Evolutionary conservation across 2,888 invertebrate species (phyloP), one percentile per base, ranked within the genome.

Genomic region (Dryomyza anilis): DNA sequence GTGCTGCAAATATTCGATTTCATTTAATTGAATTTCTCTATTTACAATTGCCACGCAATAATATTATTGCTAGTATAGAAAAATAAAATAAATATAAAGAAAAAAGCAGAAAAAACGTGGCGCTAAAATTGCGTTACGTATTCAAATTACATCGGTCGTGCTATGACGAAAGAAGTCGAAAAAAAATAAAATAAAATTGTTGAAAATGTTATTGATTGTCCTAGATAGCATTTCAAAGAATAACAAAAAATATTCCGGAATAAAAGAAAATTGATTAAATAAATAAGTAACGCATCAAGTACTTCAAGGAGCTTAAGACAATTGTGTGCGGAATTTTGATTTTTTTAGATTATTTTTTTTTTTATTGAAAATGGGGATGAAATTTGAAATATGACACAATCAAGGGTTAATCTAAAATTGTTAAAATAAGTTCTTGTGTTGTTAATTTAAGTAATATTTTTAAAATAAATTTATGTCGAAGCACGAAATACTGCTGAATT

Each of bases 11-110:
- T 68, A 79, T 79, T 76, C 77, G 76, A 79, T 79, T 79, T 79
- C 77, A 76, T 77, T 79, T 80, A 80, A 79, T 79, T 77, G 79
- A 77, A 80, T 79, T 78, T 73, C 63, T 69, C 21, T 58, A n/a
- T n/a, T 33, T n/a, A 45, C 59, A n/a, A 48, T 65, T 60, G 30
- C 39, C 53, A 23, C 21, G 33, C 14, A 23, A 23, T 33, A 50
- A 36, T 19, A 50, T 46, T 46, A 29, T 45, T 65, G 23, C n/a
- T 55, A 7, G 19, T 23, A 27, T 6, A 23, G 19, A 61, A 61
- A 60, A 27, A 8, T 30, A 48, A 60, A 25, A 36, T n/a, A 33
- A 33, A 33, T 8, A 33, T 8, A 33, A 33, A 33, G 12, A 46
- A 63, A 59, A 33, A 39, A 61, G 36, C 36, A 12, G 25, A 23